Evolutionary conservation across 2,113 vertebrate genomes (phyloP).

Genomic region (Crotalus viridis): DNA sequence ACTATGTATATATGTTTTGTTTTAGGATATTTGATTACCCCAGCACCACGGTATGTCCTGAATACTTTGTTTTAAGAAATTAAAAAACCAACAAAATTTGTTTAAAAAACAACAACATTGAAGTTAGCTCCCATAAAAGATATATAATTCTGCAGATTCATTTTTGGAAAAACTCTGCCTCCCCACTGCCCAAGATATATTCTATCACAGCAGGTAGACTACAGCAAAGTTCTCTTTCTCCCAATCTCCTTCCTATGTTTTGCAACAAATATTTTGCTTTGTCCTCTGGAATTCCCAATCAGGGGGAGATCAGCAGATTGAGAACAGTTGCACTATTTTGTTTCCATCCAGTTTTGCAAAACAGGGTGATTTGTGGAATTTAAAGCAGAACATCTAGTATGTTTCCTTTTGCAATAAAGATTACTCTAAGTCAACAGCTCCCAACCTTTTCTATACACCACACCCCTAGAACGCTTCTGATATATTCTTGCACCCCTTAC

Average conservation of each 20-base stretch:
- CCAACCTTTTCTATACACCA: no score
- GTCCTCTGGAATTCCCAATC: neutral
- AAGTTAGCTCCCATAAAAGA: neutral
- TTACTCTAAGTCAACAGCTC: neutral
- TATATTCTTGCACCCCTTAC: no score
- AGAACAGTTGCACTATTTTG: neutral
- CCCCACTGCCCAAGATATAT: neutral
- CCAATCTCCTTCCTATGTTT: neutral
- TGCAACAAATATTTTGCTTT: neutral
- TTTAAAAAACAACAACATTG: neutral
- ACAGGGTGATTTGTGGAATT: neutral
- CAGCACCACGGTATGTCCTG: no score
- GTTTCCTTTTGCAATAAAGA: neutral
- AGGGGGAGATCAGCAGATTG: neutral
- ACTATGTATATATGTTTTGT: no score
- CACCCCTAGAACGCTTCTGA: no score
- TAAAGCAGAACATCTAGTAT: neutral
- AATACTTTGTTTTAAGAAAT: no score
- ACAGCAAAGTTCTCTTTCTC: neutral
- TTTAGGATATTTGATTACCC: no score
- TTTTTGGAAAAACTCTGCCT: neutral
- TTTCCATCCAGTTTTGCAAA: neutral
- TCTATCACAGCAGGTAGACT: neutral
- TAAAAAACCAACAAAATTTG: no score
- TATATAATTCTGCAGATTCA: neutral